These are phyloP conservation scores for Adelges cooleyi DNA, from an alignment of 1,140 invertebrate species.

Conservation along the genomic window DNA sequence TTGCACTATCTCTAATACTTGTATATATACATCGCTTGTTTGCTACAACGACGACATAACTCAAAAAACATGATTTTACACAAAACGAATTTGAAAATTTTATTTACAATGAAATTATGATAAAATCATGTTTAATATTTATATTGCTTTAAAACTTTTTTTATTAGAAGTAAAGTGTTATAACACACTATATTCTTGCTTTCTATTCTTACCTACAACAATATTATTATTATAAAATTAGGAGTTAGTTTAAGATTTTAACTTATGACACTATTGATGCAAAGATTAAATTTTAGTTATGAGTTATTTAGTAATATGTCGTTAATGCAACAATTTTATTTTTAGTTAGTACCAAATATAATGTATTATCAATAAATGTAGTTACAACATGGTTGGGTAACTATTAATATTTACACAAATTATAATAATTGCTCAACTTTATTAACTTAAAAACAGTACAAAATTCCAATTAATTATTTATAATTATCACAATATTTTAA, in stretches of 20 bases:
- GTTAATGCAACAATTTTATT: neutral
- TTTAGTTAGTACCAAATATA: neutral
- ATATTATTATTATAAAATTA: neutral
- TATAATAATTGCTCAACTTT: constrained; percentile 6
- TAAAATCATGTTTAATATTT: constrained; percentile 2
- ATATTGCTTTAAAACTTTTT: neutral
- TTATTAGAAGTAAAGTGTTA: neutral
- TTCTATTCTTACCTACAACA: neutral
- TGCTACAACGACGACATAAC: neutral
- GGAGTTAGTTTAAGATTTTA: neutral
- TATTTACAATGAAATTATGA: neutral
- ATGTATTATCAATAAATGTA: neutral
- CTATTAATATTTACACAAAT: constrained; percentile 7
- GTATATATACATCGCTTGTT: constrained; percentile 5
- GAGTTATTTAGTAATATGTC: constrained; percentile 15
- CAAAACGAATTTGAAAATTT: constrained; percentile 10
- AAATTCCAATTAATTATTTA: neutral
- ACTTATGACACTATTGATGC: constrained; percentile 12
- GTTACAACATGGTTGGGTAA: constrained; percentile 3
- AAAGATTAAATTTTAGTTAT: neutral
- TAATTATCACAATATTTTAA: constrained; percentile 11
- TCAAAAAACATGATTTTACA: constrained; percentile 9
- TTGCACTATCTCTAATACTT: too few species aligned
- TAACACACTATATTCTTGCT: constrained; percentile 3
- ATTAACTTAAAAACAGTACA: constrained; percentile 4